phyloP scores from a whole-genome alignment of 2,113 vertebrate species.

The Copsychus sechellarum region DNA sequence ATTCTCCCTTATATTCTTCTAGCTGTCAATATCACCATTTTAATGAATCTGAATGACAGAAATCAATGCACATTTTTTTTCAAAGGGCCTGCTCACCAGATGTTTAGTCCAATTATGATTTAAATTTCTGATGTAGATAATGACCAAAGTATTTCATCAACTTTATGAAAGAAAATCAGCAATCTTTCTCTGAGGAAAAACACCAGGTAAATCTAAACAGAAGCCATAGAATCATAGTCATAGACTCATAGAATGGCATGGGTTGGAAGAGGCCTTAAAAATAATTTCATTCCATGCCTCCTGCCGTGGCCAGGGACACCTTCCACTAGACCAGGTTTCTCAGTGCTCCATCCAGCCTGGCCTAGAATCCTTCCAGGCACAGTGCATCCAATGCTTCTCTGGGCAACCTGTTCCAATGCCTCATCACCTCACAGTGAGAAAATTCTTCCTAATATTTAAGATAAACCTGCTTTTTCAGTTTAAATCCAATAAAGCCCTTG shows the following conservation, averaged over 20 bases:
- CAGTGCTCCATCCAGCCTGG: not conserved
- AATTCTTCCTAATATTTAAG: not conserved
- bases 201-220: not conserved
- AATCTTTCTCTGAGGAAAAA: not conserved
- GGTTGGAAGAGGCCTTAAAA: not conserved
- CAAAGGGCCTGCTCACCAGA: not conserved
- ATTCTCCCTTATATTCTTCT: not conserved
- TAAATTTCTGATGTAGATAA: not conserved
- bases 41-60: not conserved
- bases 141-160: not conserved
- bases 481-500: not conserved
- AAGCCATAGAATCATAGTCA: not conserved
- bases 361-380: not conserved
- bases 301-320: not conserved
- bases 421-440: not conserved
- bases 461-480: not conserved
- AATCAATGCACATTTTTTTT: not conserved
- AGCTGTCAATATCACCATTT: not conserved
- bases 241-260: not conserved
- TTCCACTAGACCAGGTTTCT: not conserved
- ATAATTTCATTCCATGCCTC: not conserved
- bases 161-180: not conserved
- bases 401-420: not conserved
- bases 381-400: not conserved
- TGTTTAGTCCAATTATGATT: not conserved